Percentiles rank a stretch among this genome's conserved stretches.
phyloP scores from a whole-genome alignment of 2,888 invertebrate species.

The Orthonevra nobilis region DNA sequence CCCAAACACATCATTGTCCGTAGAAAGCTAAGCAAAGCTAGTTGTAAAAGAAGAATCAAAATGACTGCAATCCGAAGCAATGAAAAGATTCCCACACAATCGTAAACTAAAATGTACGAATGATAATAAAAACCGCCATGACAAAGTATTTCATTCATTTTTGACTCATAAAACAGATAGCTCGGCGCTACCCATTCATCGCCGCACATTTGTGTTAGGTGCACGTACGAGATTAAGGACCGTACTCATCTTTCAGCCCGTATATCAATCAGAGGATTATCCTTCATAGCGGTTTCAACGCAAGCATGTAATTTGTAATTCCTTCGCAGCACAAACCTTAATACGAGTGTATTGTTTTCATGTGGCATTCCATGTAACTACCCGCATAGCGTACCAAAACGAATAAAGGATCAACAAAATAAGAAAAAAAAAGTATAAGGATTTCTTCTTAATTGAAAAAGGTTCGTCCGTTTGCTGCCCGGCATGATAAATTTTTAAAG shows the following conservation, averaged over 20 bases:
- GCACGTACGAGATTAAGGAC: constrained; percentile 38
- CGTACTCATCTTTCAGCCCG: constrained; percentile 47
- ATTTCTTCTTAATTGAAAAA: constrained; percentile 47
- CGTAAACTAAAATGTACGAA: constrained; percentile 30
- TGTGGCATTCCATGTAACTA: constrained; percentile 10
- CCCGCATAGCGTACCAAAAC: constrained; percentile 6
- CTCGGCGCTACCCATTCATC: background rate
- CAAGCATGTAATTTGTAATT: constrained; percentile 30
- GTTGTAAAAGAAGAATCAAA: constrained; percentile 20
- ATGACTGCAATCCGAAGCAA: constrained; percentile 23
- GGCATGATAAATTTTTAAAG: constrained; percentile 27
- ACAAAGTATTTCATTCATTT: constrained; percentile 60
- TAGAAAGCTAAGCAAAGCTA: background rate
- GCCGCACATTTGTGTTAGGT: background rate
- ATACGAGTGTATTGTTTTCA: constrained; percentile 25
- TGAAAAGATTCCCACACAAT: constrained; percentile 18
- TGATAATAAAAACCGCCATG: constrained; percentile 36
- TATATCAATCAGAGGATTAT: constrained; percentile 64
- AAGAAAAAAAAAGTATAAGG: constrained; percentile 11
- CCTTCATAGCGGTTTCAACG: constrained; percentile 31
- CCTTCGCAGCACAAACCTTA: constrained; percentile 14
- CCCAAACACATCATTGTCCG: too few relatives aligned
- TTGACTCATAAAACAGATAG: constrained; percentile 57
- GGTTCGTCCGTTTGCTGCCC: constrained; percentile 4
- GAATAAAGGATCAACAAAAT: constrained; percentile 34